These are phyloP conservation scores for Chaetorhynchus papuensis DNA, from an alignment of 2,113 vertebrate genomes.

Conservation along the genomic window DNA sequence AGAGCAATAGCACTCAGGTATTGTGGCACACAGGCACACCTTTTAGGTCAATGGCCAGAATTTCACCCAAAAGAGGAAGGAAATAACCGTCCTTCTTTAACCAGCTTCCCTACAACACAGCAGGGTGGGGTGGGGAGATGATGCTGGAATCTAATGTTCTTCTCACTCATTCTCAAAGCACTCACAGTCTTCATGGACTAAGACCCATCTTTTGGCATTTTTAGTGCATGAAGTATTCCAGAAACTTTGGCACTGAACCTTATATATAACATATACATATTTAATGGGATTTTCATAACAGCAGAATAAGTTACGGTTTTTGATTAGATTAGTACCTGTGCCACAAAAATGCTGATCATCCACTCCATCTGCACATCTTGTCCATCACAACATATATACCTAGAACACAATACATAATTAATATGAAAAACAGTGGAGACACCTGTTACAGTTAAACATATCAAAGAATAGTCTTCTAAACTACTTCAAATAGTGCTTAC, in stretches of 20 bases:
- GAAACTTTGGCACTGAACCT: neutral
- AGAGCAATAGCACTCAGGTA: neutral
- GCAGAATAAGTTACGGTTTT: neutral
- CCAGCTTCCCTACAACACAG: neutral
- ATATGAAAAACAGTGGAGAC: neutral
- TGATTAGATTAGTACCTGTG: constrained; percentile 76
- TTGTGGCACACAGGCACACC: neutral
- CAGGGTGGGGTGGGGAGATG: too few relatives aligned
- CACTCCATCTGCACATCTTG: constrained; percentile 82
- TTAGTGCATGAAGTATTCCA: neutral
- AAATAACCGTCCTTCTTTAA: neutral
- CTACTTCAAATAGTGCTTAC: neutral
- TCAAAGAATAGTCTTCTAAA: neutral
- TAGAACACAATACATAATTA: constrained; percentile 50
- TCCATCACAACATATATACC: constrained; percentile 89
- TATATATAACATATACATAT: neutral
- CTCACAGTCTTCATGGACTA: neutral
- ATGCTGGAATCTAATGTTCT: neutral
- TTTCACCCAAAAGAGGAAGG: neutral
- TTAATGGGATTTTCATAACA: neutral
- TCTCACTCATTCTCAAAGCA: neutral
- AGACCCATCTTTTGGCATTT: neutral
- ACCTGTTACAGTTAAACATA: neutral
- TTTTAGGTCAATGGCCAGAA: neutral
- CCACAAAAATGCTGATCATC: constrained; percentile 83